Percentiles rank a stretch among this genome's conserved stretches.
These are phyloP conservation scores for Mechanitis messenoides DNA, from an alignment of 2,888 invertebrate species.

Conservation along the genomic window DNA sequence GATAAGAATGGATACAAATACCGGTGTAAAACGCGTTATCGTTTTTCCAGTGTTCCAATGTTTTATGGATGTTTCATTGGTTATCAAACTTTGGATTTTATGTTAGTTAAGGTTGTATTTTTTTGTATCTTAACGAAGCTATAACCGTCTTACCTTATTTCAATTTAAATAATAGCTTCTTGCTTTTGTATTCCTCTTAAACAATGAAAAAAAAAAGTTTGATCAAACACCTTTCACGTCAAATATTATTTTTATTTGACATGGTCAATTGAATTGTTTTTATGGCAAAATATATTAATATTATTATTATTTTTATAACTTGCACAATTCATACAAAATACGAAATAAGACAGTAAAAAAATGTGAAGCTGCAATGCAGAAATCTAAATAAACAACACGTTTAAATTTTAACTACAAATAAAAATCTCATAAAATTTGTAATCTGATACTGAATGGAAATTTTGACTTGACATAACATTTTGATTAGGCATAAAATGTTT, in stretches of 20 bases:
- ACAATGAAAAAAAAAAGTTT: background rate
- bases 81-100: conserved; percentile 8
- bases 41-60: conserved; percentile 12
- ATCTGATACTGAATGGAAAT: conserved; percentile 16
- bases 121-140: conserved; percentile 4
- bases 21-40: conserved; percentile 14
- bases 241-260: background rate
- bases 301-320: too few species aligned
- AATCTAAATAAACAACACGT: conserved; percentile 8
- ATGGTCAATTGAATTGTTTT: too few species aligned
- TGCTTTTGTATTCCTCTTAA: background rate
- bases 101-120: conserved; percentile 6
- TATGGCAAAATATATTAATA: too few species aligned
- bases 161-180: background rate
- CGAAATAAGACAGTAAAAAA: too few species aligned
- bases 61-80: conserved; percentile 14
- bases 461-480: conserved; percentile 17
- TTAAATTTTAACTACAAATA: conserved; percentile 20
- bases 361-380: background rate
- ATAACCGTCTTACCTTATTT: conserved; percentile 3
- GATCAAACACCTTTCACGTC: background rate
- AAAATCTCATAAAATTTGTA: conserved; percentile 20
- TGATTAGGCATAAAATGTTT: conserved; percentile 19
- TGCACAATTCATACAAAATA: too few species aligned
- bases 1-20: conserved; percentile 21